These are phyloP conservation scores for Zaprionus ghesquierei DNA, from an alignment of 1,140 invertebrate genomes.

Conservation along the genomic window DNA sequence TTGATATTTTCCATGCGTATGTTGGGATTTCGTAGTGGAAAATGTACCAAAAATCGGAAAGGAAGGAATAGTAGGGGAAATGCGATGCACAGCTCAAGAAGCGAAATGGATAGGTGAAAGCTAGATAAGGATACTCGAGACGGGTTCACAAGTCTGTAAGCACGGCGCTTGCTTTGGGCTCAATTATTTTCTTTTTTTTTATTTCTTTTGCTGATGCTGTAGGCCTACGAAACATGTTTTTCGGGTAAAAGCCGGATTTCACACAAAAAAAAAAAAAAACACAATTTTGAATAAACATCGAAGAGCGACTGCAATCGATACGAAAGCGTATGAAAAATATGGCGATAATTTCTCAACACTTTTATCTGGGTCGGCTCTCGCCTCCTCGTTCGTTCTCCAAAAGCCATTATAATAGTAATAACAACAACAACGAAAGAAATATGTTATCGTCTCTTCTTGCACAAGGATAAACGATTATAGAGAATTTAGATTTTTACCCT, in stretches of 20 bases:
- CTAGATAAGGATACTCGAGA: constrained; percentile 19
- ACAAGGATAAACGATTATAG: constrained; percentile 46
- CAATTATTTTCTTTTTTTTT: constrained; percentile 22
- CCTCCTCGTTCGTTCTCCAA: neutral
- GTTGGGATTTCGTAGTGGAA: constrained; percentile 65
- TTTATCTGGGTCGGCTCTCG: constrained; percentile 41
- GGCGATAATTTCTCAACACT: constrained; percentile 65
- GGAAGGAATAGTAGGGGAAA: constrained; percentile 46
- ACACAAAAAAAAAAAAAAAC: constrained; percentile 14
- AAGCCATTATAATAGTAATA: constrained; percentile 50
- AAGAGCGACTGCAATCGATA: constrained; percentile 12
- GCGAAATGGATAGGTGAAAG: constrained; percentile 30
- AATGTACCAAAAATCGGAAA: constrained; percentile 64
- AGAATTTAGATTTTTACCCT: constrained; percentile 84
- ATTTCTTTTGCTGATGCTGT: constrained; percentile 63
- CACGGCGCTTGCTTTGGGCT: constrained; percentile 64
- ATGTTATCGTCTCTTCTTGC: constrained; percentile 59
- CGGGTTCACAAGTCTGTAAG: constrained; percentile 38
- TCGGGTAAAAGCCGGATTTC: constrained; percentile 56
- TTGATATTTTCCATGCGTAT: constrained; percentile 81
- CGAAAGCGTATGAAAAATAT: constrained; percentile 66
- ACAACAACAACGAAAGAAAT: constrained; percentile 64
- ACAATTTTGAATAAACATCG: constrained; percentile 64
- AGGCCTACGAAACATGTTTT: constrained; percentile 37
- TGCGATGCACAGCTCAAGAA: constrained; percentile 46